Base-by-base conservation (phyloP, 2,888 invertebrate genomes). In the Pachymerium ferrugineum region DNA sequence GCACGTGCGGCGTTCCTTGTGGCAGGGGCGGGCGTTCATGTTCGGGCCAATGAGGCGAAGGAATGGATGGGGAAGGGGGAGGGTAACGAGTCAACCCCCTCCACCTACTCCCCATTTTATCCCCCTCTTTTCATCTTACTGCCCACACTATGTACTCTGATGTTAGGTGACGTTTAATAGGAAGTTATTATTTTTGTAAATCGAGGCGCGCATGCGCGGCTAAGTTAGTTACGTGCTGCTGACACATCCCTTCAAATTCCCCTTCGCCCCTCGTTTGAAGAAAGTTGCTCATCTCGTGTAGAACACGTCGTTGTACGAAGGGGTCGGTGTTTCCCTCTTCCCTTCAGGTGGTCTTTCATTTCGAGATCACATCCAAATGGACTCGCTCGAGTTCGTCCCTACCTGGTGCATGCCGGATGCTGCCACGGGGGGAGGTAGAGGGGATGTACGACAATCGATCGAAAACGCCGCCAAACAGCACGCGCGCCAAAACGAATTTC, bases 341-440 rank as follows among this genome's bases (percentile, higher is more conserved):
- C 25, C 54, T 54, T 54, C 54, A 22, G 54, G 54, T 54, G 54
- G 54, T 22, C 54, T 54, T 54, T 54, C 54, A 54, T 54, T 54
- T 54, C 54, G n/a, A 22, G 22, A 54, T 22, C 10, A 54, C 19
- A 54, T 54, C 22, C 19, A 54, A 54, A 54, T 54, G 54, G 54
- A 54, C 54, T 54, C 54, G 54, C 22, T 54, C 54, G 25, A 19
- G 54, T 54, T 25, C 42, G 22, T 54, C 54, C 42, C 19, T 54
- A 54, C 54, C 54, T 54, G 54, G 54, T 54, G 54, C 54, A 54
- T 54, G 54, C 54, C 54, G 54, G 54, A 54, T 54, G 54, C 54
- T 12, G 54, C 22, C 0, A 8, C 1, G 54, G 22, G 54, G 54
- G 22, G 3, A 22, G 54, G 22, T 1, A 8, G 19, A 8, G 19